Evolutionary conservation across 2,888 invertebrate genomes (phyloP).

Genomic region (Trichopoda pennipes): DNA sequence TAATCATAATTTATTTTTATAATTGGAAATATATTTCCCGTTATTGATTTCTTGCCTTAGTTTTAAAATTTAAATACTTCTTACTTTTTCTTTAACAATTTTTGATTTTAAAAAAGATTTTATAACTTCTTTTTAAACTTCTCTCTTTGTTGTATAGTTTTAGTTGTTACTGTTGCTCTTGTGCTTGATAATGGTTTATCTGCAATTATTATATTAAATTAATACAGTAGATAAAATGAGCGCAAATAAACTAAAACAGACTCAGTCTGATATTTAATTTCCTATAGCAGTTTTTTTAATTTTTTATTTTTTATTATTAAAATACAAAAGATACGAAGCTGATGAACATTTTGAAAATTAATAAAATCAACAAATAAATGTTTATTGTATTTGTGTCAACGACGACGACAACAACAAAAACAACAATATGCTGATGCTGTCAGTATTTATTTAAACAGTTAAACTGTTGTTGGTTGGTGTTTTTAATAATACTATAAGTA

Average conservation of each 20-base stretch:
- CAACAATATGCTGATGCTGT: slow-evolving; percentile 48
- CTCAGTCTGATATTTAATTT: neutral
- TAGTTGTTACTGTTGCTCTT: neutral
- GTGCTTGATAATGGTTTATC: slow-evolving; percentile 1
- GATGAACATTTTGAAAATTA: too few species aligned
- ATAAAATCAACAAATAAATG: slow-evolving; percentile 23
- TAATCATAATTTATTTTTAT: slow-evolving; percentile 46
- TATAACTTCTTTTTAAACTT: neutral
- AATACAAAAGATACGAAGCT: slow-evolving; percentile 25
- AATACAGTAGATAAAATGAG: neutral
- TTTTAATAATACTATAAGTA: neutral
- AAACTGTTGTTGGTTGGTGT: slow-evolving; percentile 3
- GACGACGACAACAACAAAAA: slow-evolving; percentile 31
- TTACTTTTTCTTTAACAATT: neutral
- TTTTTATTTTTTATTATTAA: slow-evolving; percentile 20
- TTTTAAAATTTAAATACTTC: slow-evolving; percentile 6
- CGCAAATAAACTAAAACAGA: slow-evolving; percentile 1
- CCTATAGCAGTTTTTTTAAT: slow-evolving; percentile 7
- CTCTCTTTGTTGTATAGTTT: neutral
- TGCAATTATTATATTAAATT: slow-evolving; percentile 1
- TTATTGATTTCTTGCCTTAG: slow-evolving; percentile 15
- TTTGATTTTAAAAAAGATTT: slow-evolving; percentile 10
- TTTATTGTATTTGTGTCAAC: slow-evolving; percentile 58
- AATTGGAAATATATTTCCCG: slow-evolving; percentile 27
- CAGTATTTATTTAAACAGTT: slow-evolving; percentile 27